These are phyloP conservation scores for Heliconius sara DNA, from an alignment of 2,888 invertebrate genomes.

Conservation along the genomic window DNA sequence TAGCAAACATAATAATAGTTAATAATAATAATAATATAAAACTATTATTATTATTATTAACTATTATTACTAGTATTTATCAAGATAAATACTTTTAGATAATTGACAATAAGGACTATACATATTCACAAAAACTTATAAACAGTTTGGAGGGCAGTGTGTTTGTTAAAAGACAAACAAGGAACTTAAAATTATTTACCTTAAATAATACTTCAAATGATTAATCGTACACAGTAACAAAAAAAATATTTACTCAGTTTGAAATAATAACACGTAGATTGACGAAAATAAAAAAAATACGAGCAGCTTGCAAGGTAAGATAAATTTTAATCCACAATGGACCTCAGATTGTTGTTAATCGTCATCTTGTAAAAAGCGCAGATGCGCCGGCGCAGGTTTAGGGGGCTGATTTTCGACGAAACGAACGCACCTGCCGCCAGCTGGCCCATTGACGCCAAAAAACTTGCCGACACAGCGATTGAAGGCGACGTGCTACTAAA, in stretches of 20 bases:
- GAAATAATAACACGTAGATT: neutral
- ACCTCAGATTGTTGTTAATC: constrained; percentile 36
- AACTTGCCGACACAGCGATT: constrained; percentile 48
- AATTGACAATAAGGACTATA: neutral
- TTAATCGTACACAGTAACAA: too few species aligned
- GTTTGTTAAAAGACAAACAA: neutral
- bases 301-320: constrained; percentile 14
- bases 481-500: constrained; percentile 32
- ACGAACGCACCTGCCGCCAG: constrained; percentile 62
- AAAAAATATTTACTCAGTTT: neutral
- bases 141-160: neutral
- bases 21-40: too few species aligned
- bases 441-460: constrained; percentile 49
- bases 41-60: too few species aligned
- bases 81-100: too few species aligned
- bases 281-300: constrained; percentile 11
- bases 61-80: too few species aligned
- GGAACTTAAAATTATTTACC: neutral
- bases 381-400: constrained; percentile 41
- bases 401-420: constrained; percentile 54
- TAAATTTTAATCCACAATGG: constrained; percentile 30
- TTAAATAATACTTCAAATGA: neutral
- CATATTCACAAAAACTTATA: neutral
- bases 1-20: too few species aligned
- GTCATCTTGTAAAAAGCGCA: constrained; percentile 41